Base-by-base conservation (phyloP, 2,797 vertebrate genomes). In the Phaenicophaeus curvirostris region DNA sequence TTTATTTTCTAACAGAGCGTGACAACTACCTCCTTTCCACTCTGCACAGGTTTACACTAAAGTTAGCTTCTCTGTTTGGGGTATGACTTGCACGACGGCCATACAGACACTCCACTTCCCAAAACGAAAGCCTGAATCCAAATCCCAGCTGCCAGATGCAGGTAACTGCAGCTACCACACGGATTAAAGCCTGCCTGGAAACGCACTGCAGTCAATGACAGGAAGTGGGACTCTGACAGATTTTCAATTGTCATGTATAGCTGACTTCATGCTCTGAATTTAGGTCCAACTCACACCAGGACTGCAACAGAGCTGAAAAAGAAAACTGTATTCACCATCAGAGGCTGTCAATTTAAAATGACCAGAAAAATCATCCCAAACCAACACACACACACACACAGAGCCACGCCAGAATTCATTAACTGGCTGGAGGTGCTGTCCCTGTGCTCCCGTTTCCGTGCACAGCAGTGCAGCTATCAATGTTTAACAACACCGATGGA, bases 301-400 rank as follows among this genome's bases (percentile, higher is more conserved):
- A 30, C 61, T 24, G 9, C 18, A 53, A 54, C 13, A 41, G 33
- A 92, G 33, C 48, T 41, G 24, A 75, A 85, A 57, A 69, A 72
- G 5, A 79, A 71, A 77, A 41, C 9, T 35, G 4, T 11, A 39
- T 28, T 54, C 55, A 50, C 41, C 37, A 54, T 16, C n/a, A 15
- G 0, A 39, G n/a, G 27, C 19, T 39, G 62, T 5, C 9, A 23
- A 6, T 14, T 31, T 11, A 13, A 58, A 68, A 4, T 15, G 15
- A 54, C 4, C 5, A 44, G 17, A 37, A 10, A n/a, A 37, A 20
- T 23, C 4, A 37, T n/a, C 31, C 35, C 33, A 16, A 44, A 44
- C 17, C 30, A 33, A 17, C 16, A 9, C 2, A 12, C 1, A 1
- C 8, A 5, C 19, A 62, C 62, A 1, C 8, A 5, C 19, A 62